A percentile compares a stretch with the other conserved stretches of the same genome.
phyloP scores from a whole-genome alignment of 2,797 vertebrate species.

The Lagodon rhomboides region DNA sequence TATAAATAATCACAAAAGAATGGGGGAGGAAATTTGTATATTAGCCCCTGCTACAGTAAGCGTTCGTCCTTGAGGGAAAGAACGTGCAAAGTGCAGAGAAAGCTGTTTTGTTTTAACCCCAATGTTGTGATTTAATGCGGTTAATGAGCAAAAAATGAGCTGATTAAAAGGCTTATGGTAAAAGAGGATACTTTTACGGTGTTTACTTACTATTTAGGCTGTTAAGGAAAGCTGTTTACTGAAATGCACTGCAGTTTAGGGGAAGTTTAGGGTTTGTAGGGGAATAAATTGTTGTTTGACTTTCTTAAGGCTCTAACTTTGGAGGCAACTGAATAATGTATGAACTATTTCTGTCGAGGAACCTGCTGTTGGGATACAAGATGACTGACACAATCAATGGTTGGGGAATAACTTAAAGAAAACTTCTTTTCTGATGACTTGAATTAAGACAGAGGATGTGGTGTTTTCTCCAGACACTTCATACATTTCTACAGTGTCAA shows the following conservation, averaged over 20 bases:
- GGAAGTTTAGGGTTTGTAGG: background rate
- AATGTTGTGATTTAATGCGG: background rate
- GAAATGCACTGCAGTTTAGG: background rate
- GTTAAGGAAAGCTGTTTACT: background rate
- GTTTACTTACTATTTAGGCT: background rate
- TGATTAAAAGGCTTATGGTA: background rate
- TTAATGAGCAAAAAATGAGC: background rate
- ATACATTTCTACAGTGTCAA: background rate
- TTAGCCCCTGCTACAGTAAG: background rate
- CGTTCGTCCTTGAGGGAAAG: constrained; percentile 1
- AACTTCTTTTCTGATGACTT: background rate
- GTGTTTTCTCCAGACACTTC: background rate
- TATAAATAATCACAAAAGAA: constrained; percentile 29
- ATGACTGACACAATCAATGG: background rate
- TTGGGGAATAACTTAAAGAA: background rate
- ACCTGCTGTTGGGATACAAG: background rate
- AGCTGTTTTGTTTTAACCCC: constrained; percentile 1
- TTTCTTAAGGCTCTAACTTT: background rate
- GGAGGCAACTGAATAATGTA: background rate
- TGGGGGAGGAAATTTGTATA: background rate
- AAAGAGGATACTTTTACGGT: background rate
- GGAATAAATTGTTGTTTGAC: background rate
- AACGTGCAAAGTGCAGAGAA: constrained; percentile 5
- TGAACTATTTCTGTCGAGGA: background rate
- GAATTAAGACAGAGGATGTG: background rate